Evolutionary conservation across 37 sponge, comb jelly and placozoan genomes (phyloP).

Genomic region (Agelas oroides): DNA sequence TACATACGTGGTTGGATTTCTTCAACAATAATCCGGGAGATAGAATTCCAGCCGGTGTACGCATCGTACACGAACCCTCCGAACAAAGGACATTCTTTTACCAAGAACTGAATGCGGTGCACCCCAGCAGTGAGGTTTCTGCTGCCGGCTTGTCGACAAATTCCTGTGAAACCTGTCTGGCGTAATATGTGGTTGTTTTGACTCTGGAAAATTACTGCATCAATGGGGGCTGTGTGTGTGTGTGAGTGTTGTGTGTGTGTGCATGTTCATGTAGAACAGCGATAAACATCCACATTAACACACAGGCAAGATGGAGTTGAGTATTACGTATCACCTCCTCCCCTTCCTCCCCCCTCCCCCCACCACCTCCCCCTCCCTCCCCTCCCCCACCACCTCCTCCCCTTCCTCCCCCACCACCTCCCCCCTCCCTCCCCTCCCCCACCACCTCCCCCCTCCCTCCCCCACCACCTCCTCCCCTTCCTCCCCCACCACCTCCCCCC

Average conservation of each 20-base stretch:
- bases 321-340: no score
- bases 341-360: neutral
- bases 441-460: neutral
- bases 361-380: neutral
- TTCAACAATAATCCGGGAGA: constrained; percentile 67
- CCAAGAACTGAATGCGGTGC: constrained; percentile 42
- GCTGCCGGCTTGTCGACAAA: constrained; percentile 3
- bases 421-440: neutral
- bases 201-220: constrained; percentile 30
- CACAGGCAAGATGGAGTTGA: no score
- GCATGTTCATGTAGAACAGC: neutral
- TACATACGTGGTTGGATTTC: constrained; percentile 54
- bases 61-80: constrained; percentile 73
- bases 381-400: no score
- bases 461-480: no score
- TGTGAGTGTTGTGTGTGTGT: neutral
- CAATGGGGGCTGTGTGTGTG: constrained; percentile 39
- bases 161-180: constrained; percentile 16
- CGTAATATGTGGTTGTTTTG: constrained; percentile 30
- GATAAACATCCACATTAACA: no score
- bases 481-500: neutral
- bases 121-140: constrained; percentile 16
- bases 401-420: neutral
- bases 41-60: constrained; percentile 75
- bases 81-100: constrained; percentile 59